Percentiles rank a stretch among this genome's conserved stretches.
phyloP scores from a whole-genome alignment of 2,888 invertebrate species.

The Blera fallax region DNA sequence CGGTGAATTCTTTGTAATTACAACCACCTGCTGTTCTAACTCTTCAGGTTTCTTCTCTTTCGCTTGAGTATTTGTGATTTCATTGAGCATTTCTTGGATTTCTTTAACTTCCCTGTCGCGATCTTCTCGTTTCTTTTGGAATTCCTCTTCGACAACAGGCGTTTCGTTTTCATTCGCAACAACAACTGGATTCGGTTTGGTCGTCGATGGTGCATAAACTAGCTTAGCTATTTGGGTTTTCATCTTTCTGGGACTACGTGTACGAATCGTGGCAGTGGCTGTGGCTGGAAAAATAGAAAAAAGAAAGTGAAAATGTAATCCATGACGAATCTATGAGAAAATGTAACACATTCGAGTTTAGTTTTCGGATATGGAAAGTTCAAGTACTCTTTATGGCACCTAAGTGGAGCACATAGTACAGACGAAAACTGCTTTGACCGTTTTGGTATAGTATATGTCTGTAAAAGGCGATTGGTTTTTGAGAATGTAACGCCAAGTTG shows the following conservation, averaged over 20 bases:
- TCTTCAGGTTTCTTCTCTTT: background rate
- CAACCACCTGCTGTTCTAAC: background rate
- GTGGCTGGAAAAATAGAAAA: slow-evolving; percentile 27
- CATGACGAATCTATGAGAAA: slow-evolving; percentile 8
- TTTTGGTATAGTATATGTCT: slow-evolving; percentile 44
- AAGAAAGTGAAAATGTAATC: slow-evolving; percentile 47
- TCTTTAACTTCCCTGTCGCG: slow-evolving; percentile 74
- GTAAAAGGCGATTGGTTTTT: slow-evolving; percentile 30
- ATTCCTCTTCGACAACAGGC: slow-evolving; percentile 56
- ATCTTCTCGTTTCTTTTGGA: slow-evolving; percentile 74
- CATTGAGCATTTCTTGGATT: slow-evolving; percentile 75
- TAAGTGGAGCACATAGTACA: slow-evolving; percentile 20
- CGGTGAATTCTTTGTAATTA: background rate
- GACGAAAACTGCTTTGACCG: slow-evolving; percentile 15
- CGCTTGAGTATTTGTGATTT: slow-evolving; percentile 71
- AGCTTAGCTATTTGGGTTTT: slow-evolving; percentile 66
- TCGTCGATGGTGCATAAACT: slow-evolving; percentile 29
- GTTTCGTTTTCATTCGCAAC: slow-evolving; percentile 55
- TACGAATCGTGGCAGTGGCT: slow-evolving; percentile 17
- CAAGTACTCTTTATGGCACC: slow-evolving; percentile 45
- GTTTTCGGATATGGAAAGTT: slow-evolving; percentile 24
- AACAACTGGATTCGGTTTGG: slow-evolving; percentile 34
- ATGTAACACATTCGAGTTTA: slow-evolving; percentile 13
- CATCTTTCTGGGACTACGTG: slow-evolving; percentile 58
- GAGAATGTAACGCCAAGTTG: slow-evolving; percentile 39